These are phyloP conservation scores for Semotilus atromaculatus DNA, from an alignment of 2,797 vertebrate species.

Conservation along the genomic window DNA sequence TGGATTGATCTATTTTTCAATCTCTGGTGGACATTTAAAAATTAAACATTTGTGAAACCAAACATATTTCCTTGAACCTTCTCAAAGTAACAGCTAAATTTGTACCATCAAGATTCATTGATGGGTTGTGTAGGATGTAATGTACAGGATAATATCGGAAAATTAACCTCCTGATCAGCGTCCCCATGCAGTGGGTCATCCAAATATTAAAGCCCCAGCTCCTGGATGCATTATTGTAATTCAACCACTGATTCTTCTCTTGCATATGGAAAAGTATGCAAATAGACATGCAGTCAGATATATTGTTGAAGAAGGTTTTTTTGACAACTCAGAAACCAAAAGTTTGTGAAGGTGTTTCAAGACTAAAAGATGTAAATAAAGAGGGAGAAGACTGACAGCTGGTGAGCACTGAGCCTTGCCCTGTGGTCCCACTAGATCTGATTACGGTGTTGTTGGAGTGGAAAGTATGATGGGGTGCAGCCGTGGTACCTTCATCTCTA, in stretches of 20 bases:
- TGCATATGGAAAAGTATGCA: background rate
- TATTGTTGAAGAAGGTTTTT: slow-evolving; percentile 9
- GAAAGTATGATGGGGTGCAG: slow-evolving; percentile 68
- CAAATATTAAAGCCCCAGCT: background rate
- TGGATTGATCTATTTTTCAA: background rate
- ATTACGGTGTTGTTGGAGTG: slow-evolving; percentile 72
- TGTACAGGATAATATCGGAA: background rate
- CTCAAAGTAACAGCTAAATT: background rate
- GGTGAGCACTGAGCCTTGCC: slow-evolving; percentile 61
- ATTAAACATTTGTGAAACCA: background rate
- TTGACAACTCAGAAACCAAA: slow-evolving; percentile 3
- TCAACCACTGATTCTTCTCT: background rate
- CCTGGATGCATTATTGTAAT: background rate
- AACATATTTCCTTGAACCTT: background rate
- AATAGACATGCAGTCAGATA: background rate
- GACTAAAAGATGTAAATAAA: slow-evolving; percentile 31
- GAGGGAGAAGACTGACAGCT: slow-evolving; percentile 62
- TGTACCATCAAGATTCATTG: background rate
- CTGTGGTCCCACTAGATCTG: slow-evolving; percentile 71
- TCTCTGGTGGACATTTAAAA: background rate
- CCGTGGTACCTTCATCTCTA: slow-evolving; percentile 61
- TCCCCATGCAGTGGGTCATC: too few species aligned
- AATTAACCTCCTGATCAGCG: background rate
- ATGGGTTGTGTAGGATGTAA: background rate
- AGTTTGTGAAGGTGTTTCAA: slow-evolving; percentile 35